phyloP scores from a whole-genome alignment of 2,888 invertebrate genomes.

The Nasonovia ribisnigri region DNA sequence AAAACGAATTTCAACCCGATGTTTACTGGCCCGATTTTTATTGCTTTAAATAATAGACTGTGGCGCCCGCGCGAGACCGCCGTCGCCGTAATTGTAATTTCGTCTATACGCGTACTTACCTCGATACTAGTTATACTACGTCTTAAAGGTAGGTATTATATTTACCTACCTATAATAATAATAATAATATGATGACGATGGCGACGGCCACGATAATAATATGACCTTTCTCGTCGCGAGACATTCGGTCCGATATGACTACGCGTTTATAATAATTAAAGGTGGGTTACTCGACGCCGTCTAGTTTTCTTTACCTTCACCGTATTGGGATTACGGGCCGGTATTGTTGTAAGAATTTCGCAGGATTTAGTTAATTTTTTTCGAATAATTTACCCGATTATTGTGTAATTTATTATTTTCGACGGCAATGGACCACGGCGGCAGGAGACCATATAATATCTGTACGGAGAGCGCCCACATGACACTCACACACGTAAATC shows the following conservation, averaged over 20 bases:
- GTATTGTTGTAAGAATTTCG: not conserved
- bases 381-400: not conserved
- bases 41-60: slow-evolving; percentile 64
- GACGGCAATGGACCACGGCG: not conserved
- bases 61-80: slow-evolving; percentile 33
- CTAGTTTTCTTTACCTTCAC: not conserved
- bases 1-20: slow-evolving; percentile 46
- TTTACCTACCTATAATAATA: not conserved
- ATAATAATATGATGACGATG: not conserved
- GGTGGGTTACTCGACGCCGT: not conserved
- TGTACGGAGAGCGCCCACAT: not conserved
- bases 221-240: slow-evolving; percentile 13
- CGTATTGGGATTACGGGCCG: not conserved
- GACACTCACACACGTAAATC: not conserved
- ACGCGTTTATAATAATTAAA: not conserved
- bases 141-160: not conserved
- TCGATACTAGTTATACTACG: not conserved
- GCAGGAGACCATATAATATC: not conserved
- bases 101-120: not conserved
- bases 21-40: slow-evolving; percentile 59
- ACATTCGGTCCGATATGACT: not conserved
- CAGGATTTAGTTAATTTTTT: not conserved
- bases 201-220: not conserved
- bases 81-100: slow-evolving; percentile 43
- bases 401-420: not conserved